Evolutionary conservation across 2,888 invertebrate species (phyloP), one percentile per base, ranked within the genome.

Genomic region (Anorthoa munda): DNA sequence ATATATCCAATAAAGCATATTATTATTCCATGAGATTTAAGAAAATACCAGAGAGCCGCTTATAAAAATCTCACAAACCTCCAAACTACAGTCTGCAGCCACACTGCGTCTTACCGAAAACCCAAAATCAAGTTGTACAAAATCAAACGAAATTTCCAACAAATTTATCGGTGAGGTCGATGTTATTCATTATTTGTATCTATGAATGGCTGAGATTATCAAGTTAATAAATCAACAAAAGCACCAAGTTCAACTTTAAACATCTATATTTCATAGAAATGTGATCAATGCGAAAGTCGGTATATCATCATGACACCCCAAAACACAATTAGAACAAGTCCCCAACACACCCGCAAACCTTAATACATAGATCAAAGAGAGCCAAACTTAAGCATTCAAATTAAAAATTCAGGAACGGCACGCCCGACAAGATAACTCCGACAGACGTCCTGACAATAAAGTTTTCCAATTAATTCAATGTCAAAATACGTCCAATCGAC

Each of bases 391-490:
- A 82, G 76, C 75, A 82, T 84, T 86, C 68, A 78, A 84, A 87
- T 87, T 82, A 87, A 84, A 86, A 86, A 87, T 85, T 87, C 82
- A 85, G 73, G 68, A 74, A 82, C 73, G 74, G 46, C 74, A 66
- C 46, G 63, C 73, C 80, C 64, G 63, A 82, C 73, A 82, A 83
- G 84, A 84, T 86, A 84, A 82, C 84, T 86, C 76, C 79, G 79
- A 83, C 78, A 83, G 82, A n/a, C n/a, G n/a, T 85, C 75, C 77
- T 82, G 84, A 79, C 81, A 77, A 67, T 78, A 86, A 90, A 91
- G 86, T 90, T 91, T 91, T 87, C 85, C 90, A 89, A 90, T 90
- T 89, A 91, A 90, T 90, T 87, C 80, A 73, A 85, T 88, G 88
- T 90, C 89, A 86, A 90, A 90, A 91, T 88, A 88, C 86, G 81